Evolutionary conservation across 2,888 invertebrate species (phyloP).

Genomic region (Mystacides longicornis): DNA sequence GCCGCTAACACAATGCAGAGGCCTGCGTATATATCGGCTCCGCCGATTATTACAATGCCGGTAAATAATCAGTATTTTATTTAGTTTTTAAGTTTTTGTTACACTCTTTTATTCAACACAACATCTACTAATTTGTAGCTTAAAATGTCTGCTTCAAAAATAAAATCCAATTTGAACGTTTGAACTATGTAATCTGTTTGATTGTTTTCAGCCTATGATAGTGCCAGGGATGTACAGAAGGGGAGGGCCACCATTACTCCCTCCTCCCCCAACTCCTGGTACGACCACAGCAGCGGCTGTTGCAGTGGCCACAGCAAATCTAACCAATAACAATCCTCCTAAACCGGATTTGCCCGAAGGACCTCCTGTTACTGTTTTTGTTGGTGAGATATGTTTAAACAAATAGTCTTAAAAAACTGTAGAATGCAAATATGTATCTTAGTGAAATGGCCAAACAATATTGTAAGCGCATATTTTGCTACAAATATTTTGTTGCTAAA

Average conservation of each 20-base stretch:
- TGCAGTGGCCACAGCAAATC: neutral
- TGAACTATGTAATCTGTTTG: conserved; percentile 4
- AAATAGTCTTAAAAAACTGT: too few relatives aligned
- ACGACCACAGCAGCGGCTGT: neutral
- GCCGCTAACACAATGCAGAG: conserved; percentile 50
- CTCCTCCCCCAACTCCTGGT: conserved; percentile 28
- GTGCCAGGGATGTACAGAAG: conserved; percentile 38
- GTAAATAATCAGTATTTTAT: conserved; percentile 15
- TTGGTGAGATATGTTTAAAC: conserved; percentile 64
- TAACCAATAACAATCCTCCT: conserved; percentile 30
- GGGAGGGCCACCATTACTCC: conserved; percentile 33
- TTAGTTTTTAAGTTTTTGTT: neutral
- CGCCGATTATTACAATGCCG: conserved; percentile 53
- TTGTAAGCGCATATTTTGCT: too few relatives aligned
- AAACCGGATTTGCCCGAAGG: conserved; percentile 46
- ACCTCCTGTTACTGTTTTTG: conserved; percentile 94
- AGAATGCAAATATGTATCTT: too few relatives aligned
- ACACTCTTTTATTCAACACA: neutral
- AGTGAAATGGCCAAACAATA: too few relatives aligned
- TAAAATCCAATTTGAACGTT: neutral
- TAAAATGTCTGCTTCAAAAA: neutral
- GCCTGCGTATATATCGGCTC: conserved; percentile 64
- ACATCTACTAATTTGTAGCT: neutral
- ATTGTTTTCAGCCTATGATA: conserved; percentile 6
- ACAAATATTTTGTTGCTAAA: too few relatives aligned